phyloP scores from a whole-genome alignment of 2,797 vertebrate species.

The Onychomys torridus region DNA sequence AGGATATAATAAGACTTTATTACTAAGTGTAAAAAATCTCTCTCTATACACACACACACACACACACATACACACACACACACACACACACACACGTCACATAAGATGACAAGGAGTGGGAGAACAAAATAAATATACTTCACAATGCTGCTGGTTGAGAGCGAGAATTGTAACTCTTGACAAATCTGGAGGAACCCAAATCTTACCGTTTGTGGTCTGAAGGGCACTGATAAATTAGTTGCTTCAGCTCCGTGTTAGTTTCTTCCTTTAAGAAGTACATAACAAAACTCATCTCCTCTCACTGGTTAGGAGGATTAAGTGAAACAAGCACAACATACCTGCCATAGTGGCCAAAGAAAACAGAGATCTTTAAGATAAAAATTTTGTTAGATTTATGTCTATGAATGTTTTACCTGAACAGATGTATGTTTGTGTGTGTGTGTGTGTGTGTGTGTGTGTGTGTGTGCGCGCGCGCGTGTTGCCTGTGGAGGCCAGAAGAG shows the following conservation, averaged over 20 bases:
- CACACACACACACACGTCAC: no score
- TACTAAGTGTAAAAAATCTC: not conserved
- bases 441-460: not conserved
- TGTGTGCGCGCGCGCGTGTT: no score
- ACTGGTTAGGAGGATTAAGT: not conserved
- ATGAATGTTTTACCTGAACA: not conserved
- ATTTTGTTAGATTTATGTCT: not conserved
- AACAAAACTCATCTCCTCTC: not conserved
- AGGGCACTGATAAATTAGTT: not conserved
- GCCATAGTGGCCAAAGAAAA: not conserved
- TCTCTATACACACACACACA: no score
- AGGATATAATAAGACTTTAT: not conserved
- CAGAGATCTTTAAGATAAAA: not conserved
- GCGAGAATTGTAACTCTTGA: not conserved
- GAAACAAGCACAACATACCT: not conserved
- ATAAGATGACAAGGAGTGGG: no score
- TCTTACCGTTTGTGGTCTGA: not conserved
- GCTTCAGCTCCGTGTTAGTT: not conserved
- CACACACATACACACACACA: no score
- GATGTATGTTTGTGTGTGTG: not conserved
- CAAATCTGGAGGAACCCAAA: not conserved
- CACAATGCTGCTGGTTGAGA: not conserved
- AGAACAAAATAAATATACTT: constrained; percentile 34
- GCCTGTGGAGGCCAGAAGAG: not conserved
- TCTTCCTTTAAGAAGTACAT: not conserved